Conservation (phyloP, 1,140 invertebrate species). For the Megalopta genalis region DNA sequence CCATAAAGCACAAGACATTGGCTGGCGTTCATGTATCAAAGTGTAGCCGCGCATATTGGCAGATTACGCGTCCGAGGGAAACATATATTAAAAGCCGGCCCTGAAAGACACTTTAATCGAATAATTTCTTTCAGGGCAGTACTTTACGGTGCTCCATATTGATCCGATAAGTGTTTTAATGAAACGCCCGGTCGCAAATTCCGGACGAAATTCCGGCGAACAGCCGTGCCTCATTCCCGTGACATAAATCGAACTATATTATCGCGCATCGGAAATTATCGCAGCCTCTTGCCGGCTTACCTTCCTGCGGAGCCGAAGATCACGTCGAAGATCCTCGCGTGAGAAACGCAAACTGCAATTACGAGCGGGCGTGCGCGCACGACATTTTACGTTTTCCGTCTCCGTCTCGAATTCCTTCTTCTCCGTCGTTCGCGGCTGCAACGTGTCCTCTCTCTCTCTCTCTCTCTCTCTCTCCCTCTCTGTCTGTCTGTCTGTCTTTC, state of each 20-base stretch:
- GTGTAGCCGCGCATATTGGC: not conserved
- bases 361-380: slow-evolving; percentile 57
- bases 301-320: slow-evolving; percentile 52
- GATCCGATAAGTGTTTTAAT: not conserved
- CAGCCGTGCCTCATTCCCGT: slow-evolving; percentile 29
- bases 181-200: not conserved
- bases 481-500: not conserved
- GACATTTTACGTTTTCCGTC: slow-evolving; percentile 55
- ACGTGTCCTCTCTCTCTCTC: not conserved
- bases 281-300: slow-evolving; percentile 9
- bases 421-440: not conserved
- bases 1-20: no score
- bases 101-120: not conserved
- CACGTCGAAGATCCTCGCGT: slow-evolving; percentile 61
- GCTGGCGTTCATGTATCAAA: not conserved
- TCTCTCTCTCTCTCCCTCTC: not conserved
- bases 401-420: slow-evolving; percentile 12
- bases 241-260: slow-evolving; percentile 61
- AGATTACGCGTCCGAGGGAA: not conserved
- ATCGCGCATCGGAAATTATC: slow-evolving; percentile 59
- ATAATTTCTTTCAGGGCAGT: not conserved
- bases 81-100: not conserved
- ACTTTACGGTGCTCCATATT: slow-evolving; percentile 1
- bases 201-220: slow-evolving; percentile 34
- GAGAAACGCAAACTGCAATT: slow-evolving; percentile 67